Conservation (phyloP, 2,888 invertebrate genomes). For the Biston betularia region DNA sequence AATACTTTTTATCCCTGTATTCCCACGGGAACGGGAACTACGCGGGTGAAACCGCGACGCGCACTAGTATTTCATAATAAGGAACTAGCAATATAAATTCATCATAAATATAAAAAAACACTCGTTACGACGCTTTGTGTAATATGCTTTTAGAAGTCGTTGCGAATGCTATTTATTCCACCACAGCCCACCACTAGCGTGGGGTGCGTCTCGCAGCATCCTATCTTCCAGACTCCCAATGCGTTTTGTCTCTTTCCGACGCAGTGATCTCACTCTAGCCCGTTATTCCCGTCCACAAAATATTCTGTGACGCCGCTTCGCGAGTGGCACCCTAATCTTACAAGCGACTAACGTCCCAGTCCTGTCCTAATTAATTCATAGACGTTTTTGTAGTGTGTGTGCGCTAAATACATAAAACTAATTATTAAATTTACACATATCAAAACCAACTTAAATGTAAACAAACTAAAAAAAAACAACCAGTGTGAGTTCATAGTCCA, state of each 20-base stretch:
- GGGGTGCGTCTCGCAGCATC: conserved; percentile 61
- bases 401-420: conserved; percentile 49
- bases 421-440: conserved; percentile 25
- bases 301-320: conserved; percentile 13
- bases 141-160: too few relatives aligned
- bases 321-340: conserved; percentile 61
- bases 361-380: conserved; percentile 66
- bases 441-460: neutral
- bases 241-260: conserved; percentile 51
- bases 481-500: conserved; percentile 24
- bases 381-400: conserved; percentile 50
- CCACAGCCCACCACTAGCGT: neutral
- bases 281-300: conserved; percentile 48
- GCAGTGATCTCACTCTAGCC: conserved; percentile 36
- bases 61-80: too few relatives aligned
- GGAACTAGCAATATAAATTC: too few relatives aligned
- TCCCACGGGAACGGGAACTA: too few relatives aligned
- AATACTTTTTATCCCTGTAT: too few relatives aligned
- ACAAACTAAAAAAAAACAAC: neutral
- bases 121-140: too few relatives aligned
- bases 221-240: conserved; percentile 52
- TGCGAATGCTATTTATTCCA: too few relatives aligned
- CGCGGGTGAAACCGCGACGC: too few relatives aligned
- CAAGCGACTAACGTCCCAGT: conserved; percentile 57
- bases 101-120: too few relatives aligned